These are phyloP conservation scores for Distichodus sexfasciatus DNA, from an alignment of 2,797 vertebrate genomes.

Conservation along the genomic window DNA sequence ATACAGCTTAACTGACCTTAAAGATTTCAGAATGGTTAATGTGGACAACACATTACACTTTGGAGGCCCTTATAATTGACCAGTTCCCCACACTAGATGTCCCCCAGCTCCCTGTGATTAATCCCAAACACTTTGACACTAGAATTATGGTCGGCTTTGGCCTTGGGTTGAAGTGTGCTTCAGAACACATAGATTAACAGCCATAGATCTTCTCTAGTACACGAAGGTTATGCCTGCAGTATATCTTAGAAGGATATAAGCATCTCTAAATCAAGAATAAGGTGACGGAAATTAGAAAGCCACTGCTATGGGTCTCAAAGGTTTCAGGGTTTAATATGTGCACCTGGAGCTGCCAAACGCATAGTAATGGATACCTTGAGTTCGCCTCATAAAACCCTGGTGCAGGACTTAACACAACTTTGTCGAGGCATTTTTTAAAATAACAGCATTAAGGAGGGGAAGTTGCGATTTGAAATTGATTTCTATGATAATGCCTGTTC, in stretches of 20 bases:
- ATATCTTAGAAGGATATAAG: constrained; percentile 15
- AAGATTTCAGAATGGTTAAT: neutral
- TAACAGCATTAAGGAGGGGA: too few species aligned
- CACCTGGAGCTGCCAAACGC: constrained; percentile 18
- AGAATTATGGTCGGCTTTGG: constrained; percentile 23
- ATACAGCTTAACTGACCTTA: neutral
- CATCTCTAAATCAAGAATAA: constrained; percentile 26
- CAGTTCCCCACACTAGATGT: constrained; percentile 2
- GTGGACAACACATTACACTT: neutral
- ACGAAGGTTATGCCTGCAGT: constrained; percentile 12
- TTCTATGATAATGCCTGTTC: neutral
- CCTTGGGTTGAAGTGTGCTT: constrained; percentile 31
- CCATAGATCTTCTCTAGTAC: constrained; percentile 42
- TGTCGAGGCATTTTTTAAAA: neutral
- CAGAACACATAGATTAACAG: constrained; percentile 1
- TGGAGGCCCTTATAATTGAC: neutral
- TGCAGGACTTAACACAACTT: neutral
- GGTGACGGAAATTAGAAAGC: constrained; percentile 21
- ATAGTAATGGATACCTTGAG: constrained; percentile 21
- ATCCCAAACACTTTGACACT: neutral
- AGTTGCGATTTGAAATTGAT: neutral
- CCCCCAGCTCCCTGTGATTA: constrained; percentile 23
- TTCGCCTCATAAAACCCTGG: constrained; percentile 9
- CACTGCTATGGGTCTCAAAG: constrained; percentile 27
- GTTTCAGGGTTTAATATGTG: constrained; percentile 13